A percentile compares a stretch with the other conserved stretches of the same genome.
phyloP scores from a whole-genome alignment of 2,888 invertebrate genomes.

The Drosophila flavopinicola region DNA sequence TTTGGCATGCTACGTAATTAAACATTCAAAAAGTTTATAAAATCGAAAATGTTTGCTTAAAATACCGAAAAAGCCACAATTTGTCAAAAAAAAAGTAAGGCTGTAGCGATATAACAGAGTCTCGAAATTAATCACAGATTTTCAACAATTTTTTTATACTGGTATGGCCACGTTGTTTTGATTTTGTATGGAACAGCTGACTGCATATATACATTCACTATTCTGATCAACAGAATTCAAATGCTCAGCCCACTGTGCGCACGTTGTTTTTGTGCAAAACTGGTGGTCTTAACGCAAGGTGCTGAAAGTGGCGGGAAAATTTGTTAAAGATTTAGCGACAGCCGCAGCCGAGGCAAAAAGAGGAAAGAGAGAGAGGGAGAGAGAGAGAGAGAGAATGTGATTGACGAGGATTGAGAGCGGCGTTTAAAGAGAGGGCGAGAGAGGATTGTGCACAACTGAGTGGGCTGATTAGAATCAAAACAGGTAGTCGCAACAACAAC shows the following conservation, averaged over 20 bases:
- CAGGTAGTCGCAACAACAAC: constrained; percentile 63
- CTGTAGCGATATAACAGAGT: too few relatives aligned
- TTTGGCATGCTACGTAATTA: too few relatives aligned
- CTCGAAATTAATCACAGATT: too few relatives aligned
- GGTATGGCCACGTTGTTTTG: too few relatives aligned
- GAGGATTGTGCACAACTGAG: constrained; percentile 42
- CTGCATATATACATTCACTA: too few relatives aligned
- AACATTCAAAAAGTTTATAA: too few relatives aligned
- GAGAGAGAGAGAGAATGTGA: constrained; percentile 9
- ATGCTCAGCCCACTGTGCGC: constrained; percentile 60
- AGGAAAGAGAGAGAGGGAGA: constrained; percentile 1
- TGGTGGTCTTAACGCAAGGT: constrained; percentile 66
- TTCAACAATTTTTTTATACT: too few relatives aligned
- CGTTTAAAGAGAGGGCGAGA: constrained; percentile 8
- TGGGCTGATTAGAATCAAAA: constrained; percentile 72
- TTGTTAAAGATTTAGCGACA: constrained; percentile 55
- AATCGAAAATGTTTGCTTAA: too few relatives aligned
- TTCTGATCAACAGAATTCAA: neutral
- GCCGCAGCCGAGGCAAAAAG: constrained; percentile 8
- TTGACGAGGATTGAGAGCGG: constrained; percentile 12
- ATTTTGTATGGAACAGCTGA: too few relatives aligned
- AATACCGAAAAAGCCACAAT: too few relatives aligned
- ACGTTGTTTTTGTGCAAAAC: constrained; percentile 72
- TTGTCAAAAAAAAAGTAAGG: too few relatives aligned
- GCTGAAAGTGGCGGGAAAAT: constrained; percentile 77